Conservation (phyloP, 2,797 vertebrate genomes). For the Pyrocephalus nanus region DNA sequence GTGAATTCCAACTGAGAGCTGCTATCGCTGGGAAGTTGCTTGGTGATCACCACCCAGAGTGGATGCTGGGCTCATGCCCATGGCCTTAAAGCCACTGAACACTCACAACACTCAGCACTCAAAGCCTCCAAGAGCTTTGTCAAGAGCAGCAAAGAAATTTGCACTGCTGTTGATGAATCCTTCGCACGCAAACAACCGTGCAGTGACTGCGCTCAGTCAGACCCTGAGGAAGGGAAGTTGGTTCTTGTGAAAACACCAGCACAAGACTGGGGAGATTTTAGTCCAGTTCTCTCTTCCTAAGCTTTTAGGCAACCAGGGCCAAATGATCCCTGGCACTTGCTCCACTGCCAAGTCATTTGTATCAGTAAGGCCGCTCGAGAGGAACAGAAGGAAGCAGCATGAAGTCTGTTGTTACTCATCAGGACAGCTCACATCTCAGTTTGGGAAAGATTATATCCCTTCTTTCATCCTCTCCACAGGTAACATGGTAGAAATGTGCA, state of each 20-base stretch:
- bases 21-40: not conserved
- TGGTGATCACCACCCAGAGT: not conserved
- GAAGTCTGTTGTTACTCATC: not conserved
- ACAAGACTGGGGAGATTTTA: not conserved
- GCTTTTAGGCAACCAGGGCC: not conserved
- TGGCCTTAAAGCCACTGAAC: not conserved
- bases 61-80: not conserved
- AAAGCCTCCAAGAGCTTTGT: not conserved
- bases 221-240: not conserved
- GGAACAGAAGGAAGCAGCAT: not conserved
- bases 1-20: conserved; percentile 9
- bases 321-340: not conserved
- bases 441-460: not conserved
- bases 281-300: not conserved
- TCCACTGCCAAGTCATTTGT: not conserved
- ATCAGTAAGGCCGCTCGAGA: not conserved
- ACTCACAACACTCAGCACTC: not conserved
- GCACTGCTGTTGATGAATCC: not conserved
- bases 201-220: accelerated
- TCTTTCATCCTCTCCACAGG: not conserved
- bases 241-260: not conserved
- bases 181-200: accelerated
- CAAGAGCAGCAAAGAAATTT: not conserved
- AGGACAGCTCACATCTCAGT: not conserved
- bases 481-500: not conserved